Evolutionary conservation across 2,113 vertebrate genomes (phyloP), one percentile per base, ranked within the genome.

Genomic region (Macrotus californicus): DNA sequence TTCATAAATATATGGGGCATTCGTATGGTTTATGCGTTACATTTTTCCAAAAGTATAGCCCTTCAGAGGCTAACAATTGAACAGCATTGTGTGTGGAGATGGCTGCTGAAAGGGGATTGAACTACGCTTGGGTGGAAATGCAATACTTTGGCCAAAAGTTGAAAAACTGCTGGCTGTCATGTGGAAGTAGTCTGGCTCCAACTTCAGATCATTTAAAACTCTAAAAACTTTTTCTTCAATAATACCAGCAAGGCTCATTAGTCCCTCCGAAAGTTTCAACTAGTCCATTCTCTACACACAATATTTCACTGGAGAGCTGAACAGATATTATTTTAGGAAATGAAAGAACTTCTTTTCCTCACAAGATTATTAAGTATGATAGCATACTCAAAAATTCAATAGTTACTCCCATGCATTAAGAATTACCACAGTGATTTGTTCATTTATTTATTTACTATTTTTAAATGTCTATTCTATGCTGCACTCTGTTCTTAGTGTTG

Each of bases 231-330:
- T 85, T 94, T 41, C 39, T 94, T 89, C 70, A 84, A 41, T 93
- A 95, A 86, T 26, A 97, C 46, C 81, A 76, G 94, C 52, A 92
- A 96, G 95, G 96, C 95, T 98, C 97, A 97, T 97, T 97, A 97
- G 34, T 22, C 31, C 93, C 82, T 97, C 73, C 84, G 76, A 88
- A 73, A 95, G 10, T 56, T 69, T 93, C 93, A 79, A 66, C 87
- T 93, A 56, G 87, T 97, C 76, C 48, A 85, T 96, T 97, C 94
- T 97, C 93, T 94, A 88, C 87, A 93, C 22, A 93, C 52, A 89
- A 22, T 89, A 91, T 92, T 92, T 70, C 34, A 92, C 54, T 72
- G 66, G 73, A 54, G 41, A 95, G 59, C 80, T 77, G 36, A 94
- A 91, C 39, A 83, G 80, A 84, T 69, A 81, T 89, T 85, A 89